These are phyloP conservation scores for Piaya cayana DNA, from an alignment of 2,113 vertebrate genomes.

Conservation along the genomic window DNA sequence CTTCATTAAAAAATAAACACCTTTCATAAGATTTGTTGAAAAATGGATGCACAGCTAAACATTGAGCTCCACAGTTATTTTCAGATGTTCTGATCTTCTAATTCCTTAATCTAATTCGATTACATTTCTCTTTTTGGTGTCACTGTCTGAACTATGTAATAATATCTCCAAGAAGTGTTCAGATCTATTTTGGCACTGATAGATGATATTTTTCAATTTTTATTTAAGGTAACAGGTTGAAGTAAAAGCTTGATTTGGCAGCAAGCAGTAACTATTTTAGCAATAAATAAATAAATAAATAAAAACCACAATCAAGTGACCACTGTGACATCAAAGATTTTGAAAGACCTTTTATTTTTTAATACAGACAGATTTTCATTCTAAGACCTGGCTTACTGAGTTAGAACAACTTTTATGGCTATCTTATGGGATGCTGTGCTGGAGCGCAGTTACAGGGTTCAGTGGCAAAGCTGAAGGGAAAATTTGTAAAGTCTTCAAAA, in stretches of 20 bases:
- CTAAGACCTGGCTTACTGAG: not conserved
- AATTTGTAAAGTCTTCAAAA: not conserved
- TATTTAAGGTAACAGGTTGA: not conserved
- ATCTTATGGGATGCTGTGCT: not conserved
- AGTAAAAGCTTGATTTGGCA: not conserved
- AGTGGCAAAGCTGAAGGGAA: not conserved
- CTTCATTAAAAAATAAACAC: not conserved
- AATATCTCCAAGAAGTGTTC: not conserved
- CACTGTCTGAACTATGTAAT: not conserved
- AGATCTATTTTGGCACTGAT: not conserved
- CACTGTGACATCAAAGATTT: not conserved
- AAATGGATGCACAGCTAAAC: not conserved
- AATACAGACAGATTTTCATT: not conserved
- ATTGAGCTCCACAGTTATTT: not conserved
- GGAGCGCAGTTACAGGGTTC: not conserved
- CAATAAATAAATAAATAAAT: not conserved
- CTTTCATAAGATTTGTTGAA: not conserved
- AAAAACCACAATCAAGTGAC: not conserved
- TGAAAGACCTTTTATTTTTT: not conserved
- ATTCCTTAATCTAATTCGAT: not conserved
- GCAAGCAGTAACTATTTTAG: not conserved
- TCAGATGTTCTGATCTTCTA: not conserved
- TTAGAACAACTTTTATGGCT: not conserved
- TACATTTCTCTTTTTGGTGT: not conserved
- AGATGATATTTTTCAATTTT: not conserved